A percentile compares a stretch with the other conserved stretches of the same genome.
phyloP scores from a whole-genome alignment of 1,140 invertebrate species.

The Anastrepha obliqua region DNA sequence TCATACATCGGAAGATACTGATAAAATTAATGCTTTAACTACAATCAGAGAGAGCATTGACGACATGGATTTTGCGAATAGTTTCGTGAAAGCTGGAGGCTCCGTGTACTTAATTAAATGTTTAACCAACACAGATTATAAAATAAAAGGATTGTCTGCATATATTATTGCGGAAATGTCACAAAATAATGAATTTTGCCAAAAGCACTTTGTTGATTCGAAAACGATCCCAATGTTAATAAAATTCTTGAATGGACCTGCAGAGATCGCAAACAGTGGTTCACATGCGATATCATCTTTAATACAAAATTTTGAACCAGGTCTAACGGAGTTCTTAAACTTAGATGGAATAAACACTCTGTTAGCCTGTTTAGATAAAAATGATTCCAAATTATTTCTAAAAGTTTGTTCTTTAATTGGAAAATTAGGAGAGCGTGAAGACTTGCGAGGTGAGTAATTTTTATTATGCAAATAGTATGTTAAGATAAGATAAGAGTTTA shows the following conservation, averaged over 20 bases:
- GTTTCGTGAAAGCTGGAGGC: slow-evolving; percentile 82
- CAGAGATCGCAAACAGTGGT: slow-evolving; percentile 77
- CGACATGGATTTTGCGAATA: slow-evolving; percentile 78
- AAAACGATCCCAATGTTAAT: slow-evolving; percentile 77
- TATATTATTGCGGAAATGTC: slow-evolving; percentile 79
- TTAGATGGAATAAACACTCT: slow-evolving; percentile 57
- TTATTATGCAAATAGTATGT: no score
- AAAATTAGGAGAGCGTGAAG: slow-evolving; percentile 8
- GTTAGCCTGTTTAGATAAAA: slow-evolving; percentile 52
- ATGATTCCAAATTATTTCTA: slow-evolving; percentile 49
- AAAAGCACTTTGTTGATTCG: slow-evolving; percentile 76
- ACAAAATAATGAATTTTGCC: slow-evolving; percentile 82
- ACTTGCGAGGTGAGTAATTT: not conserved
- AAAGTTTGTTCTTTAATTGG: slow-evolving; percentile 59
- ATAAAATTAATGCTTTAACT: slow-evolving; percentile 76
- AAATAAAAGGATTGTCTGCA: slow-evolving; percentile 76
- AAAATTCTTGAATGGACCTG: slow-evolving; percentile 75
- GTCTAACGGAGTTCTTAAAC: slow-evolving; percentile 53
- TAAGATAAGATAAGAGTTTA: no score
- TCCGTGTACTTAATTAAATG: slow-evolving; percentile 76
- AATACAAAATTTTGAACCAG: slow-evolving; percentile 62
- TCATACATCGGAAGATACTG: slow-evolving; percentile 71
- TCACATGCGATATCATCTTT: slow-evolving; percentile 81
- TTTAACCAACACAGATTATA: slow-evolving; percentile 75
- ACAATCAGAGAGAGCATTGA: slow-evolving; percentile 76